Base-by-base conservation (phyloP, 2,888 invertebrate species). In the Nematopogon swammerdamellus region DNA sequence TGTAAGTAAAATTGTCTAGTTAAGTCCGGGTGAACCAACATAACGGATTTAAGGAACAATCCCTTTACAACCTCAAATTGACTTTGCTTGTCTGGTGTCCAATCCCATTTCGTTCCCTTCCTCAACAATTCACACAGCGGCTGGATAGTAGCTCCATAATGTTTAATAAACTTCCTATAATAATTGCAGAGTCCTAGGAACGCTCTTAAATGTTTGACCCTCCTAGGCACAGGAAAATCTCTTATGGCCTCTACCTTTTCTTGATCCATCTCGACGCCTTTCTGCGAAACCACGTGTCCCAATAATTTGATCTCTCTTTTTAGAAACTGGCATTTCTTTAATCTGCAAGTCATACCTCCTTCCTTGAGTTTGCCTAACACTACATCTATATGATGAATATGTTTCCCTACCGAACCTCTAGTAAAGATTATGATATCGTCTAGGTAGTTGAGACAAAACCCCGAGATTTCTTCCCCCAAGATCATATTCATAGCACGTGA, bases 171-270 rank as follows among this genome's bases (percentile, higher is more conserved):
- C 16, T 52, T 46, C 10, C 59, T 51, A 47, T 58, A 60, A 47
- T 51, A 59, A 47, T 59, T 59, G 18, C 54, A 55, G 2, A 60
- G 42, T 0, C 59, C 59, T n/a, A 61, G 17, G 49, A 59, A 61
- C 0, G 55, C 57, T 19, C 58, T 46, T 3, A 59, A 1, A 1
- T 58, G 57, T 47, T 58, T 58, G 5, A 53, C 4, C 20, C 52
- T 57, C 2, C 48, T 58, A 0, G 58, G 60, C 1, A 44, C 19
- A 0, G 62, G 59, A 29, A 57, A 59, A 0, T 55, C 50, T 16
- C 50, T 43, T n/a, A 57, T 55, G 0, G 52, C 46, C n/a, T 50
- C 46, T 6, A 55, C 19, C 17, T 57, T 57, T 2, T 52, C 52
- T 0, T 53, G 51, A 18, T 55, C 54, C 1, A 52, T 48, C 54